Conservation (phyloP, 1,140 invertebrate genomes). For the Probaryconus sp. region DNA sequence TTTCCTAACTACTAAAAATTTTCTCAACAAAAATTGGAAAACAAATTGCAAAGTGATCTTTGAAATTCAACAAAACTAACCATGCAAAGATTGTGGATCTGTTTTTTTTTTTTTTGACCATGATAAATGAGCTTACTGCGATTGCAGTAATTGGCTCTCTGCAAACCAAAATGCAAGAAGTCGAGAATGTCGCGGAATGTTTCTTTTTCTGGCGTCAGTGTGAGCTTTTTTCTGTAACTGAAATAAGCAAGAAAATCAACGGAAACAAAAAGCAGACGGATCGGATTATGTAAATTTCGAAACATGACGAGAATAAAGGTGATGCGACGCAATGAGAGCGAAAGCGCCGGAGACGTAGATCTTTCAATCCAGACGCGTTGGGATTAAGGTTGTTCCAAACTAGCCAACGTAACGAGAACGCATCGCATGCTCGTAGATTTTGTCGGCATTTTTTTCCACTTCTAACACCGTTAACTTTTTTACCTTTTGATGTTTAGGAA, state of each 20-base stretch:
- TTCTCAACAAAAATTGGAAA: too few relatives aligned
- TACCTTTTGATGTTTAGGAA: too few relatives aligned
- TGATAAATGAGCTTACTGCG: slow-evolving; percentile 35
- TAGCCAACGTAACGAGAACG: slow-evolving; percentile 32
- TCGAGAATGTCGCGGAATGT: slow-evolving; percentile 5
- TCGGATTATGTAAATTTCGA: slow-evolving; percentile 54
- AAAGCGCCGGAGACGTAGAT: slow-evolving; percentile 19
- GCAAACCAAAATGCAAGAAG: slow-evolving; percentile 7
- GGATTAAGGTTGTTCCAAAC: slow-evolving; percentile 27
- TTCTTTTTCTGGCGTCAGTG: slow-evolving; percentile 1
- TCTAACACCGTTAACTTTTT: background rate
- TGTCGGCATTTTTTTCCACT: slow-evolving; percentile 4
- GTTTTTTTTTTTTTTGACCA: slow-evolving; percentile 45
- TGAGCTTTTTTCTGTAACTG: slow-evolving; percentile 11
- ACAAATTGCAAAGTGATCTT: too few relatives aligned
- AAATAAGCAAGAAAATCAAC: slow-evolving; percentile 35
- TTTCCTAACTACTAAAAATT: too few relatives aligned
- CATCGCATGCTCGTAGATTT: slow-evolving; percentile 18
- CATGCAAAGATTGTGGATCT: slow-evolving; percentile 41
- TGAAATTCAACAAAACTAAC: slow-evolving; percentile 13
- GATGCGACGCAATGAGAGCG: slow-evolving; percentile 35
- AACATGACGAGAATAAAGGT: slow-evolving; percentile 48
- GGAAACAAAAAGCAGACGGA: slow-evolving; percentile 41
- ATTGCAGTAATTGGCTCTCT: slow-evolving; percentile 42
- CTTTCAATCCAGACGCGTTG: slow-evolving; percentile 24